These are phyloP conservation scores for Pantherophis guttatus DNA, from an alignment of 2,113 vertebrate species.

Conservation along the genomic window DNA sequence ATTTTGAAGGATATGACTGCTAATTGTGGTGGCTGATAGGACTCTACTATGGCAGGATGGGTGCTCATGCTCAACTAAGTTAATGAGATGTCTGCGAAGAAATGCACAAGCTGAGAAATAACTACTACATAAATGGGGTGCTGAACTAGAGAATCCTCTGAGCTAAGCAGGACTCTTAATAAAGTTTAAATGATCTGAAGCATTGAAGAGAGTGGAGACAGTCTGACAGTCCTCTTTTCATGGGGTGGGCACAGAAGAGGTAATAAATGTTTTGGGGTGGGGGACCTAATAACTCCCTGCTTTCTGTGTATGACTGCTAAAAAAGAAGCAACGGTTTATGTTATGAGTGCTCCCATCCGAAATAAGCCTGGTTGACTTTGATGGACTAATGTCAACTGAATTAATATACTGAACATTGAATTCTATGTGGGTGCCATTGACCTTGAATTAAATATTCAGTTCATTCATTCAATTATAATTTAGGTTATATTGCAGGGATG, in stretches of 20 bases:
- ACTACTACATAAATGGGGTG: not conserved
- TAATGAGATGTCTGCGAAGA: not conserved
- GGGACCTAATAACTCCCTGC: not conserved
- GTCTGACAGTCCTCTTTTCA: not conserved
- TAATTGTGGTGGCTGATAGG: not conserved
- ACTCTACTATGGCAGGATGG: not conserved
- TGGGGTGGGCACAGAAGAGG: not conserved
- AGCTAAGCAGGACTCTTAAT: not conserved
- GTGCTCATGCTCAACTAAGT: not conserved
- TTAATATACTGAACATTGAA: not conserved
- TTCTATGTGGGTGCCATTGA: not conserved
- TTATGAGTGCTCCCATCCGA: not conserved
- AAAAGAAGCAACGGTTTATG: not conserved
- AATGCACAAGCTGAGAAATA: not conserved
- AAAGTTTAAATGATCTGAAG: not conserved
- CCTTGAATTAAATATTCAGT: not conserved
- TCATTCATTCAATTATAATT: not conserved
- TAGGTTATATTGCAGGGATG: not conserved
- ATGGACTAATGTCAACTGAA: not conserved
- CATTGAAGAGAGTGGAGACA: not conserved
- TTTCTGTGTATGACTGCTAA: not conserved
- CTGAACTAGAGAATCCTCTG: not conserved
- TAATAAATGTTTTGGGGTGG: not conserved
- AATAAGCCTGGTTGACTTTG: not conserved
- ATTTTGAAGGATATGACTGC: not conserved